phyloP scores from a whole-genome alignment of 2,113 vertebrate species.

The Arizona elegans region DNA sequence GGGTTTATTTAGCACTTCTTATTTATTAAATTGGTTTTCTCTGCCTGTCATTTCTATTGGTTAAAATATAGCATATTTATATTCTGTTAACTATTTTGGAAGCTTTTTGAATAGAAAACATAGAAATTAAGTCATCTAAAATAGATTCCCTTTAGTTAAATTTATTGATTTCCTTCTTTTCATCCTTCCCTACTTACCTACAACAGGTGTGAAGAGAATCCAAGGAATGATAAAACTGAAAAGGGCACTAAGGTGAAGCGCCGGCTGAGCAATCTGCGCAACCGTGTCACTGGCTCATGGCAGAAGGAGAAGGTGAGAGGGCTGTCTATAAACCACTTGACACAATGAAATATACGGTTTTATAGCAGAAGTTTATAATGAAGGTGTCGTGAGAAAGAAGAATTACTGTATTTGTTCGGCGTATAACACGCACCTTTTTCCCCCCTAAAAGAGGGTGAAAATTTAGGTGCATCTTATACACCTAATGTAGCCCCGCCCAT shows the following conservation, averaged over 20 bases:
- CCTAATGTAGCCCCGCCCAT: no score
- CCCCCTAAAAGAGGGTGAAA: no score
- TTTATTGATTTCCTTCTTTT: neutral
- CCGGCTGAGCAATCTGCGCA: slow-evolving; percentile 87
- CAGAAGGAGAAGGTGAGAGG: slow-evolving; percentile 90
- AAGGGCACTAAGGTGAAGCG: slow-evolving; percentile 86
- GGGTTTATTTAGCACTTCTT: neutral
- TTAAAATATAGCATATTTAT: neutral
- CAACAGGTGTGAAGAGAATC: slow-evolving; percentile 78
- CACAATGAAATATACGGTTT: neutral
- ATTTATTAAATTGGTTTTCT: neutral
- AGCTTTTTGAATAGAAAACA: neutral
- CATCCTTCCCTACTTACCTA: neutral
- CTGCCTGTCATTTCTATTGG: neutral
- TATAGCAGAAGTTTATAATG: neutral
- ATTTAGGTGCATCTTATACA: no score
- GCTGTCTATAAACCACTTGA: neutral
- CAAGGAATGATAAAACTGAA: slow-evolving; percentile 75
- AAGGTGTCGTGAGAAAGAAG: neutral
- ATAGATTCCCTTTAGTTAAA: neutral
- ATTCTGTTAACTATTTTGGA: neutral
- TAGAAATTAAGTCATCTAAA: neutral
- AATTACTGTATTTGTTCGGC: neutral
- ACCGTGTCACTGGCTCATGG: slow-evolving; percentile 85
- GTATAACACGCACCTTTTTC: no score